Percentiles rank a stretch among this genome's conserved stretches.
Conservation (phyloP, 2,797 vertebrate genomes). For the Falco peregrinus region DNA sequence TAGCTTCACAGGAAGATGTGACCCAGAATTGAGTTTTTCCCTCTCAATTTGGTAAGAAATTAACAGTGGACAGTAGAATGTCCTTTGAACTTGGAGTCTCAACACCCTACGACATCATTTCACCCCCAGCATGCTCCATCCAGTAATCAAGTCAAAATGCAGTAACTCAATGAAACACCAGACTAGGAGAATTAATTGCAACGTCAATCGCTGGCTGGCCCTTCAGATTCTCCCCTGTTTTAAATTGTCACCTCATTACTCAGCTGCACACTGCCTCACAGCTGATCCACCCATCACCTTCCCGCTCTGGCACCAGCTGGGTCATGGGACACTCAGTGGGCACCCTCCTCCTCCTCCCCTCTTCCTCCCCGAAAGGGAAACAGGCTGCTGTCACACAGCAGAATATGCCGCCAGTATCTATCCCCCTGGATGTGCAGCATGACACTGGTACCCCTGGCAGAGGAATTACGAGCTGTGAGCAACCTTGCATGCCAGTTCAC, state of each 20-base stretch:
- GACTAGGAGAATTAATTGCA: constrained; percentile 21
- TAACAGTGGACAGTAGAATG: not conserved
- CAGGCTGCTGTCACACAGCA: not conserved
- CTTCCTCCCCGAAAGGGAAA: not conserved
- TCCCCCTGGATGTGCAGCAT: not conserved
- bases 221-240: not conserved
- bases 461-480: not conserved
- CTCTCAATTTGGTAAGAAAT: not conserved
- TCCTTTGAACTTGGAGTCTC: not conserved
- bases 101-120: not conserved
- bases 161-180: not conserved
- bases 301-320: not conserved
- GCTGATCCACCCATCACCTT: not conserved
- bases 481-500: not conserved
- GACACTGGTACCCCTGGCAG: not conserved
- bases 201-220: not conserved
- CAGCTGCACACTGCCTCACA: not conserved
- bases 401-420: not conserved
- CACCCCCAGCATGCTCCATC: not conserved
- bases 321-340: not conserved
- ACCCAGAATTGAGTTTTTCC: not conserved
- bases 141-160: not conserved
- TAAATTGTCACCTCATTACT: constrained; percentile 2
- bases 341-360: not conserved
- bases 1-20: not conserved